Evolutionary conservation across 2,888 invertebrate species (phyloP), one percentile per base, ranked within the genome.

Genomic region (Xanthorhoe designata): DNA sequence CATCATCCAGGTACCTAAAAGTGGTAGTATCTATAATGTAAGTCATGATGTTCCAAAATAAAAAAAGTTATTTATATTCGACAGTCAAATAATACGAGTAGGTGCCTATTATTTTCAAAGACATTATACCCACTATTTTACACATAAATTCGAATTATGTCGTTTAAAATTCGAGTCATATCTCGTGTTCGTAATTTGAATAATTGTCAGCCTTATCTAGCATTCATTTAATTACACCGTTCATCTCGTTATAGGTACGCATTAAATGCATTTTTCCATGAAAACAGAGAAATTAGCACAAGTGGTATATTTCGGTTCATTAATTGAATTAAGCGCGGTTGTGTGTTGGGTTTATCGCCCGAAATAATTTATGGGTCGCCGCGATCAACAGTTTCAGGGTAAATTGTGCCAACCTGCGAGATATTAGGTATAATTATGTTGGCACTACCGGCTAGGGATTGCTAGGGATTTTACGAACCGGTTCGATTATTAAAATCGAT

Each of bases 321-420:
- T 76, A 74, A 76, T 76, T 72, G 74, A 74, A 76, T 75, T 72
- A 76, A 73, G 66, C 68, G 42, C 55, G 42, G 51, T 59, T 71
- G 70, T 73, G 69, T 71, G 70, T 70, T 66, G 63, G 67, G 69
- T 80, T 81, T 83, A 81, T 82, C 81, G 78, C 61, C 74, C 78
- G 82, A 69, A 78, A 79, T 81, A 83, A 81, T 83, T 79, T 82
- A 83, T 64, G 69, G 74, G 65, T 47, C 53, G 63, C 78, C 73
- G 64, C 78, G 61, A 80, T 79, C 77, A 81, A 79, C 81, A 74
- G 75, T 78, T 75, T 68, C 66, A 15, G 66, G 69, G 62, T 74
- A 72, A 78, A 78, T 77, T 78, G 76, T 66, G 58, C 71, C 68
- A 72, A 72, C 71, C 75, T 71, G 73, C 60, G 70, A 61, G 70